Evolutionary conservation across 2,888 invertebrate genomes (phyloP).

Genomic region (Leptinotarsa tumamoca): DNA sequence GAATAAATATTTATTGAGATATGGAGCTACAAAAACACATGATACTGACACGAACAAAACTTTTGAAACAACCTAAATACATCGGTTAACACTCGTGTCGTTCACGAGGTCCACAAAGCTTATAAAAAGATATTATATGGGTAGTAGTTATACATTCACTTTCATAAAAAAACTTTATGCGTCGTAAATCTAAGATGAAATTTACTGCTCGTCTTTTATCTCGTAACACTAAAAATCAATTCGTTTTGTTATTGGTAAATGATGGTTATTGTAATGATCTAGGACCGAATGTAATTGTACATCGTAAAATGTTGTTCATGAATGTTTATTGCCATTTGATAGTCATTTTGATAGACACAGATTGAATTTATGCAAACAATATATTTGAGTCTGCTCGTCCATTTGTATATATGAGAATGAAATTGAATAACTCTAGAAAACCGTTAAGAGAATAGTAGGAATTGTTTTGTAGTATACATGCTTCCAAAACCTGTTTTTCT

Average conservation of each 20-base stretch:
- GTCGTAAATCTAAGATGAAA: conserved; percentile 6
- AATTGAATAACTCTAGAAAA: no score
- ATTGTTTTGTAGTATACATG: no score
- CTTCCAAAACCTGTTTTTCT: no score
- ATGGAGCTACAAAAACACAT: no score
- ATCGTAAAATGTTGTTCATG: neutral
- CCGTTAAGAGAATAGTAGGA: no score
- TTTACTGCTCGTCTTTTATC: conserved; percentile 16
- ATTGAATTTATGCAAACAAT: neutral
- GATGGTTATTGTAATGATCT: neutral
- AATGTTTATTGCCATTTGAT: neutral
- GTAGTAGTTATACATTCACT: neutral
- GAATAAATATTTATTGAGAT: no score
- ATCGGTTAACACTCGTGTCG: no score
- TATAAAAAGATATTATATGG: neutral
- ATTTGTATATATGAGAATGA: no score
- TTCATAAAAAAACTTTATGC: neutral
- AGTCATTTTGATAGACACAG: neutral
- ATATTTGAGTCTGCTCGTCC: neutral
- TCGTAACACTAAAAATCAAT: conserved; percentile 10
- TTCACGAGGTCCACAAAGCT: no score
- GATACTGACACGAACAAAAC: no score
- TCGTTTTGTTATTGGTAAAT: conserved; percentile 15
- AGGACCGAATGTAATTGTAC: neutral
- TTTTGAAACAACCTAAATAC: no score